phyloP scores from a whole-genome alignment of 2,888 invertebrate genomes.

The Rhagonycha lutea region DNA sequence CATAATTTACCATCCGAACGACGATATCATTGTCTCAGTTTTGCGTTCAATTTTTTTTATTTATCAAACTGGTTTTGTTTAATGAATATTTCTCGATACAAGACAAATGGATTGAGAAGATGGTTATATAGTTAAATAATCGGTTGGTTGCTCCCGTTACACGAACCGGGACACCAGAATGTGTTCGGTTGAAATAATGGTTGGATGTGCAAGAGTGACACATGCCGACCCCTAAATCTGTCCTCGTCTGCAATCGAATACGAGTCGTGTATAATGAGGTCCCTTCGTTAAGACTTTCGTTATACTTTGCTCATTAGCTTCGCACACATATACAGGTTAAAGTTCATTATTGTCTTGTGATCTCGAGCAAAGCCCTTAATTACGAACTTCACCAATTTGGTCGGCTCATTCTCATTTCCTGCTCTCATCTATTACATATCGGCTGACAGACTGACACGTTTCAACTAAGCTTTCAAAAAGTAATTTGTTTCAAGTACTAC shows the following conservation, averaged over 20 bases:
- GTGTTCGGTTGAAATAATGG: slow-evolving; percentile 39
- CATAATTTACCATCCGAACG: slow-evolving; percentile 53
- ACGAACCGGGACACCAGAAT: slow-evolving; percentile 34
- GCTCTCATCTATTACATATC: slow-evolving; percentile 37
- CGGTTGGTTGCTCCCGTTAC: slow-evolving; percentile 29
- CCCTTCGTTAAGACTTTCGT: slow-evolving; percentile 30
- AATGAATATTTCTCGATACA: slow-evolving; percentile 47
- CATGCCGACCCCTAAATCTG: slow-evolving; percentile 47
- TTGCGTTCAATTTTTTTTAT: slow-evolving; percentile 23
- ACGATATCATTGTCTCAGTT: slow-evolving; percentile 51
- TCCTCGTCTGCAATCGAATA: slow-evolving; percentile 42
- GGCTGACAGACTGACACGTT: slow-evolving; percentile 37
- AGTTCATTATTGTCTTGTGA: slow-evolving; percentile 37
- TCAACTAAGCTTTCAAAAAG: slow-evolving; percentile 35
- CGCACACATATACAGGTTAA: slow-evolving; percentile 29
- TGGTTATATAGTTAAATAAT: slow-evolving; percentile 37
- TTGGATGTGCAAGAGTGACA: slow-evolving; percentile 37
- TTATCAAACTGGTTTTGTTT: slow-evolving; percentile 37
- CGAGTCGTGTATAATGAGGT: slow-evolving; percentile 46
- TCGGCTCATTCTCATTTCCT: slow-evolving; percentile 35
- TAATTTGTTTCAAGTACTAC: slow-evolving; percentile 34
- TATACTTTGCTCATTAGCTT: slow-evolving; percentile 36
- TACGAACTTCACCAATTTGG: slow-evolving; percentile 38
- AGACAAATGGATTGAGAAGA: slow-evolving; percentile 44
- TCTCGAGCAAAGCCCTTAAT: slow-evolving; percentile 31